A percentile compares a stretch with the other conserved stretches of the same genome.
Conservation (phyloP, 2,113 vertebrate species). For the Zosterops japonicus region DNA sequence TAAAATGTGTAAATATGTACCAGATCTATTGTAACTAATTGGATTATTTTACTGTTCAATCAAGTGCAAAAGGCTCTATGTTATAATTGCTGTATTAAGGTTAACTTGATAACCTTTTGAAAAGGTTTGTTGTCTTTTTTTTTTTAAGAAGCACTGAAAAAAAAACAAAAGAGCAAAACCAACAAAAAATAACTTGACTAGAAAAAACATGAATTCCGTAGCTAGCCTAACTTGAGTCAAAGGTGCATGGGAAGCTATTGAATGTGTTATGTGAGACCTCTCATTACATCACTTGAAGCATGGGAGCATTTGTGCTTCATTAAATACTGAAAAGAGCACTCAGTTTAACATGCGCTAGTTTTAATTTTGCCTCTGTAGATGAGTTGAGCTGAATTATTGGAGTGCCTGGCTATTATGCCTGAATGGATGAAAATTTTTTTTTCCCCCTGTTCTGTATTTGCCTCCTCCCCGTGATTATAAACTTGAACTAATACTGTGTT, state of each 20-base stretch:
- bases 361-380: constrained; percentile 1
- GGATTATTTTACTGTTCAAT: constrained; percentile 48
- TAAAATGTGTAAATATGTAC: constrained; percentile 72
- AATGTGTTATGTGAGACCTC: not conserved
- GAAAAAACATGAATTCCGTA: constrained; percentile 18
- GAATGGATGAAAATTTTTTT: not conserved
- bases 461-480: not conserved
- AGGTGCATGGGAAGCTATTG: constrained; percentile 8
- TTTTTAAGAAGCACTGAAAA: constrained; percentile 75
- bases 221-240: constrained; percentile 13
- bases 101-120: constrained; percentile 37
- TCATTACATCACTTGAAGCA: not conserved
- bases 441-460: not conserved
- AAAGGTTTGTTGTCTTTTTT: not conserved
- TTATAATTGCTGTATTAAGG: constrained; percentile 11
- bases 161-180: not conserved
- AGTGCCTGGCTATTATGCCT: not conserved
- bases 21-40: constrained; percentile 51
- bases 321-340: not conserved
- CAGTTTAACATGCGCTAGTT: not conserved
- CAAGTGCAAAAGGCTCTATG: constrained; percentile 2
- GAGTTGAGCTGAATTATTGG: not conserved
- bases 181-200: constrained; percentile 64
- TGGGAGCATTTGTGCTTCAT: not conserved
- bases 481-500: constrained; percentile 45